Conservation (phyloP, 2,888 invertebrate genomes). For the Platycnemis pennipes region DNA sequence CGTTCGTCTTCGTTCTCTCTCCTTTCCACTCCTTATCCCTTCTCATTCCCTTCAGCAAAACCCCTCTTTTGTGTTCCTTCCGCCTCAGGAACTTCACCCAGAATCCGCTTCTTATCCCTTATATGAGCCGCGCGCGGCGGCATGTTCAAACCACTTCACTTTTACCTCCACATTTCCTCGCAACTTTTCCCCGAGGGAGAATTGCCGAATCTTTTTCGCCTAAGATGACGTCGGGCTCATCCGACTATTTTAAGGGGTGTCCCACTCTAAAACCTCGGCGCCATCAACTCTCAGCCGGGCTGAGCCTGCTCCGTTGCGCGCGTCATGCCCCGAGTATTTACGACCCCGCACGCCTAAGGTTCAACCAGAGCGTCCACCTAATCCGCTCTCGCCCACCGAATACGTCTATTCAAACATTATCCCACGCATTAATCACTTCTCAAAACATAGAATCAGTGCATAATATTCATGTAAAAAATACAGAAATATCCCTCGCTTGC, state of each 20-base stretch:
- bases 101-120: background rate
- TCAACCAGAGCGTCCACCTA: too few species aligned
- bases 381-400: too few species aligned
- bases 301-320: background rate
- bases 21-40: background rate
- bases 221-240: constrained; percentile 6
- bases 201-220: constrained; percentile 26
- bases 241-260: constrained; percentile 19
- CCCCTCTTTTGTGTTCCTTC: background rate
- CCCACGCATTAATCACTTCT: too few species aligned
- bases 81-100: background rate
- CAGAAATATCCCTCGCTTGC: too few species aligned
- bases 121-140: background rate
- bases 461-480: too few species aligned
- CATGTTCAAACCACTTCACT: constrained; percentile 32
- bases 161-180: background rate
- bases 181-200: background rate
- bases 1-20: background rate
- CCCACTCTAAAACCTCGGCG: constrained; percentile 6
- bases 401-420: too few species aligned
- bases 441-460: too few species aligned
- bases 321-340: background rate
- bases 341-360: background rate
- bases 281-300: background rate
- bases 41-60: background rate